These are phyloP conservation scores for Spermophilus dauricus DNA, from an alignment of 2,113 vertebrate genomes.

Conservation along the genomic window DNA sequence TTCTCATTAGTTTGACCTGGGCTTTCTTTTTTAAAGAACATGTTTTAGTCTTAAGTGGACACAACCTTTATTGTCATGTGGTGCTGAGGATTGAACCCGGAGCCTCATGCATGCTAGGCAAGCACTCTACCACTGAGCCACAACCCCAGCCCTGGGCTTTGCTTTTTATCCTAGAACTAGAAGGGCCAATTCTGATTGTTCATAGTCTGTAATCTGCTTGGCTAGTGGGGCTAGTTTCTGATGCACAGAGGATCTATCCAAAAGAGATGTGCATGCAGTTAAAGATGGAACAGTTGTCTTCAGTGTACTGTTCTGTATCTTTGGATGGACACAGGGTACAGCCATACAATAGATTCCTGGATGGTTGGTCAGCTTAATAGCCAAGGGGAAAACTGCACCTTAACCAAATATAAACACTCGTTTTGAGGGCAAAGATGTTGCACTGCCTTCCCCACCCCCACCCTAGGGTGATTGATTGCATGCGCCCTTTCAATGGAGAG, in stretches of 20 bases:
- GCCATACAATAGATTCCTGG: background rate
- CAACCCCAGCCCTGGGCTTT: background rate
- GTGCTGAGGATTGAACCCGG: no score
- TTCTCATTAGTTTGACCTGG: background rate
- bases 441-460: no score
- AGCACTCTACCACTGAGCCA: no score
- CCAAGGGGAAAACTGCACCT: background rate
- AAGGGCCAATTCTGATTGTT: background rate
- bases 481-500: background rate
- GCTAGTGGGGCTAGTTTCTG: background rate
- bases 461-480: background rate
- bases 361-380: background rate
- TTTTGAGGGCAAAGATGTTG: background rate
- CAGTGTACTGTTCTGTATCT: background rate
- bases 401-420: background rate
- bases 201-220: background rate
- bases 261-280: background rate
- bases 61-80: no score
- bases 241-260: background rate
- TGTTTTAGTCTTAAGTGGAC: no score
- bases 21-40: background rate
- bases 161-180: background rate
- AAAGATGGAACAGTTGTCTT: background rate
- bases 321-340: background rate
- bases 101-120: no score